Conservation (phyloP, 2,113 vertebrate species). For the Archocentrus centrarchus region DNA sequence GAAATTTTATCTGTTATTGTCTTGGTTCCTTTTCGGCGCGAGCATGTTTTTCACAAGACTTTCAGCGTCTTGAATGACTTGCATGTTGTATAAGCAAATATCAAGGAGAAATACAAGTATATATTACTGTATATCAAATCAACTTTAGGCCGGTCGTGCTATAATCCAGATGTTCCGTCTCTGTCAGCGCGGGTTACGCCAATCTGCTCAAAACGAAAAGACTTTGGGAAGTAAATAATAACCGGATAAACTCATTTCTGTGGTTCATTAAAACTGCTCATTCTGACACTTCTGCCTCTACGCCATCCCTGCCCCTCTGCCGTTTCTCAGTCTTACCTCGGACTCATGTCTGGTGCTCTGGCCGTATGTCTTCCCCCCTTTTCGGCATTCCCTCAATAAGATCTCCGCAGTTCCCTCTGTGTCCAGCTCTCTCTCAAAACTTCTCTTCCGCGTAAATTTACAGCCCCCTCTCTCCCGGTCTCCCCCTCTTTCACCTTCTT, state of each 20-base stretch:
- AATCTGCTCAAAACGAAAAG: background rate
- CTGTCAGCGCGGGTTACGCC: background rate
- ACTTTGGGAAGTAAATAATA: background rate
- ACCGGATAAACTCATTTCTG: background rate
- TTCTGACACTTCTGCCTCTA: conserved; percentile 12
- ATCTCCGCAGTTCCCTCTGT: conserved; percentile 50
- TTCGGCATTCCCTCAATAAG: conserved; percentile 71
- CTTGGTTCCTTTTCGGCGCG: background rate
- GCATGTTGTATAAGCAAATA: background rate
- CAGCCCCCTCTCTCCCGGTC: conserved; percentile 31
- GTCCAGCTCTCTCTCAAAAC: conserved; percentile 24
- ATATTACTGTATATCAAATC: background rate
- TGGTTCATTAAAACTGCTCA: background rate
- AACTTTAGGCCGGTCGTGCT: background rate
- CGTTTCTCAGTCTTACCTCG: conserved; percentile 74
- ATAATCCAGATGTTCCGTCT: background rate
- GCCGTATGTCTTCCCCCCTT: conserved; percentile 62
- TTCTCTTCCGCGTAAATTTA: conserved; percentile 43
- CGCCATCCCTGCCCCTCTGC: conserved; percentile 23
- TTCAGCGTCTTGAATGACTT: background rate
- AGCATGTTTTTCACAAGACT: background rate
- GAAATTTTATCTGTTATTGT: background rate
- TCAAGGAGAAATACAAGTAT: background rate
- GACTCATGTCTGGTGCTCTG: conserved; percentile 83
- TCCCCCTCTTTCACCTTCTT: conserved; percentile 40